Evolutionary conservation across 2,888 invertebrate species (phyloP).

Genomic region (Drosophila barbarae): DNA sequence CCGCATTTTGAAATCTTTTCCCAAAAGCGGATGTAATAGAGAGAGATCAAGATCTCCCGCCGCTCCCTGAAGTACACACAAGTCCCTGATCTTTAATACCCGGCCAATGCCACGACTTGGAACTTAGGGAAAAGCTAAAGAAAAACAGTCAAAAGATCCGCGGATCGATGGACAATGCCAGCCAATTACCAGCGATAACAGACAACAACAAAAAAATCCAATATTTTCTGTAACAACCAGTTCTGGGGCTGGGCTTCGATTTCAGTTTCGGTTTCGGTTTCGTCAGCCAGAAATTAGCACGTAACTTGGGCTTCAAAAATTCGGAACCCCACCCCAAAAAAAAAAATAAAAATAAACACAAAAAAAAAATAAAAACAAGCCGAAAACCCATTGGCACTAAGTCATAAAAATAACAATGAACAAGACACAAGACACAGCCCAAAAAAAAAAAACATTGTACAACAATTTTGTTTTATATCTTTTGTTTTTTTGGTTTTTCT

Average conservation of each 20-base stretch:
- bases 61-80: background rate
- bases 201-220: conserved; percentile 8
- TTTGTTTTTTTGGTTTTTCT: conserved; percentile 23
- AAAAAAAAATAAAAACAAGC: background rate
- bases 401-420: conserved; percentile 61
- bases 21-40: conserved; percentile 7
- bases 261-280: conserved; percentile 43
- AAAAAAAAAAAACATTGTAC: conserved; percentile 42
- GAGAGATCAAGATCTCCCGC: background rate
- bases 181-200: conserved; percentile 68
- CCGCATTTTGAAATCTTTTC: background rate
- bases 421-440: conserved; percentile 54
- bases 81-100: conserved; percentile 31
- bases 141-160: conserved; percentile 29
- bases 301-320: conserved; percentile 22
- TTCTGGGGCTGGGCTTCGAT: conserved; percentile 37
- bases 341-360: background rate
- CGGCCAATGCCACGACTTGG: conserved; percentile 28
- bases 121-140: conserved; percentile 15
- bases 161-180: conserved; percentile 48
- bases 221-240: conserved; percentile 62
- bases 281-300: conserved; percentile 45
- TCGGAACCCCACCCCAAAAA: conserved; percentile 13
- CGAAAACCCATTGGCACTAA: conserved; percentile 42
- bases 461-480: conserved; percentile 33